Base-by-base conservation (phyloP, 2,888 invertebrate genomes). In the Scaptomyza polygonia region DNA sequence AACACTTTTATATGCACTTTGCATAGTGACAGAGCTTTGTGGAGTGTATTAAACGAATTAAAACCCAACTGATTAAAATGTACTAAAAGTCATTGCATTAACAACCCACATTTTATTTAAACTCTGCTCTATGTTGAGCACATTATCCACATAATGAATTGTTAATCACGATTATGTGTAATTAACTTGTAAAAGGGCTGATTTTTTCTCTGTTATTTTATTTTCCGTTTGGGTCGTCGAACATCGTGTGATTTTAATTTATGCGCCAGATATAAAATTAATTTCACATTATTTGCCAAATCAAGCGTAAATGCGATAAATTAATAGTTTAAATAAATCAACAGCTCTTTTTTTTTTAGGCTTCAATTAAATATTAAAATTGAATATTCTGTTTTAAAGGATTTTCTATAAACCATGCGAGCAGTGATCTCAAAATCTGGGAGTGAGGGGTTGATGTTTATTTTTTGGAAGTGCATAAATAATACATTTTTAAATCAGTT, bases 251-350 rank as follows among this genome's bases (percentile, higher is more conserved):
- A 44, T 59, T 67, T 77, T 72, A 81, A 87, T 84, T 79, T 76
- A 80, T 73, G 67, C 59, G 48, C 34, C 53, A 48, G 79, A 76
- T 71, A 73, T 77, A 53, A 72, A 84, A 75, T 87, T 72, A 75
- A 86, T 88, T 86, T 72, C 69, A 21, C 72, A 70, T 77, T 79
- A 75, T 65, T 59, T 56, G 75, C 69, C 40, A 79, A 79, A 82
- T 84, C 84, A 84, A 77, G 77, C 76, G 86, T 68, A 64, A 84
- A 77, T 47, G 72, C 68, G 88, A 84, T 84, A 86, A 84, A 84
- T 84, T 79, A 88, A 82, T 84, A 71, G 84, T 67, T 73, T 5
- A 64, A 82, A 71, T 72, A 67, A 71, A 74, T 72, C 58, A 64
- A 40, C 25, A 44, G 30, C 16, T 21, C 27, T 45, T 52, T n/a